These are phyloP conservation scores for Myrmophylax atrothorax DNA, from an alignment of 2,113 vertebrate genomes.

Conservation along the genomic window DNA sequence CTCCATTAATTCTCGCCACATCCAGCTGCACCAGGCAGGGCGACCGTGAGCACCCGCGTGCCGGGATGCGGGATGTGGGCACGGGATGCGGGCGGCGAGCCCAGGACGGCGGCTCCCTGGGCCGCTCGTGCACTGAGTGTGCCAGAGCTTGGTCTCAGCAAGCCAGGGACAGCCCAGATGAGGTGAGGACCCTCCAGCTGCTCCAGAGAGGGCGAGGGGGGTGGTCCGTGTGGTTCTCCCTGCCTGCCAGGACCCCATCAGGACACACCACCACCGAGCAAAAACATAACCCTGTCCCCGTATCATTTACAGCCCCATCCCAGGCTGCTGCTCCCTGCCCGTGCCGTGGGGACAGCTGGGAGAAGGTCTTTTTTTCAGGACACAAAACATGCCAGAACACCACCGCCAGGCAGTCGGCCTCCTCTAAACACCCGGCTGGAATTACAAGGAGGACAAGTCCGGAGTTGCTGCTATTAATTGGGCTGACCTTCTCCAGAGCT, in stretches of 20 bases:
- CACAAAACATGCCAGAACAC: not conserved
- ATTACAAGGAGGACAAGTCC: not conserved
- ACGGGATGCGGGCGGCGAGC: not conserved
- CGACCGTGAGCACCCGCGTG: not conserved
- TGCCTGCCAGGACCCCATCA: not conserved
- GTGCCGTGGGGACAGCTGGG: not conserved
- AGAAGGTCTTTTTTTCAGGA: not conserved
- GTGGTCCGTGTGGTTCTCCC: rapidly evolving
- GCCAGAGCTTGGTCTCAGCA: not conserved
- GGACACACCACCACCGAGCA: rapidly evolving
- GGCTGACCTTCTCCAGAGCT: not conserved
- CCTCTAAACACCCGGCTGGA: not conserved
- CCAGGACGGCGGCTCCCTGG: not conserved
- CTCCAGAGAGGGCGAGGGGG: not conserved
- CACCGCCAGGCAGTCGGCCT: not conserved
- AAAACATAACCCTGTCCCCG: not conserved
- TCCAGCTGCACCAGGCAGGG: conserved; percentile 55
- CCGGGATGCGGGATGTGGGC: not conserved
- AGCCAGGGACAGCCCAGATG: not conserved
- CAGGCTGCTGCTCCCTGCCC: not conserved
- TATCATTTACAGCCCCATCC: not conserved
- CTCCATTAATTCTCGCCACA: conserved; percentile 57
- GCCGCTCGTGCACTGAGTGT: not conserved
- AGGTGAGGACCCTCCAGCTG: not conserved
- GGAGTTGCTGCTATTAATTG: not conserved